Conservation (phyloP, 2,888 invertebrate genomes). For the Prosopocoilus inquinatus region DNA sequence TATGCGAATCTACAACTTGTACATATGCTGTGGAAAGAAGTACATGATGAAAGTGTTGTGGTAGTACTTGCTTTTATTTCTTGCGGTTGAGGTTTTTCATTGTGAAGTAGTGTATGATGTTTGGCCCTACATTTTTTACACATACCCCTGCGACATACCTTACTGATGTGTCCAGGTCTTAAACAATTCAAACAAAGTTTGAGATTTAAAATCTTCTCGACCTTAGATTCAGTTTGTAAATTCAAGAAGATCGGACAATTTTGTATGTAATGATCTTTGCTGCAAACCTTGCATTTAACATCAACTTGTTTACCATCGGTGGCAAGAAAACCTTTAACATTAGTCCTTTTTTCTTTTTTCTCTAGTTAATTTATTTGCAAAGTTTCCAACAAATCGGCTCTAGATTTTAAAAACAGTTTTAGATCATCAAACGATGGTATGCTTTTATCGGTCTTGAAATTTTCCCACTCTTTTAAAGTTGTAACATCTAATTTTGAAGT, state of each 20-base stretch:
- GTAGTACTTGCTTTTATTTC: no score
- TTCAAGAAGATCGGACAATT: conserved; percentile 2
- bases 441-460: no score
- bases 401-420: not conserved
- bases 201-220: not conserved
- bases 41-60: no score
- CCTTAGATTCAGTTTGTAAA: not conserved
- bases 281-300: no score
- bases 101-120: conserved; percentile 22
- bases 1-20: no score
- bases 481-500: conserved; percentile 5
- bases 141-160: conserved; percentile 8
- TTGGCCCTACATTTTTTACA: conserved; percentile 18
- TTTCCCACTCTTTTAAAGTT: not conserved
- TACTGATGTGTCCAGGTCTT: conserved; percentile 17
- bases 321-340: no score
- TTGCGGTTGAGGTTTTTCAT: no score
- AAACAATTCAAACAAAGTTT: conserved; percentile 16
- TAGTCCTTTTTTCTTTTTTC: no score
- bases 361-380: no score
- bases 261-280: no score
- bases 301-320: not conserved
- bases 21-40: no score
- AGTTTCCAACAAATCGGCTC: conserved; percentile 10
- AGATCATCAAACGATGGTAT: no score